A percentile compares a stretch with the other conserved stretches of the same genome.
Conservation (phyloP, 2,113 vertebrate species). For the Hypomesus transpacificus region DNA sequence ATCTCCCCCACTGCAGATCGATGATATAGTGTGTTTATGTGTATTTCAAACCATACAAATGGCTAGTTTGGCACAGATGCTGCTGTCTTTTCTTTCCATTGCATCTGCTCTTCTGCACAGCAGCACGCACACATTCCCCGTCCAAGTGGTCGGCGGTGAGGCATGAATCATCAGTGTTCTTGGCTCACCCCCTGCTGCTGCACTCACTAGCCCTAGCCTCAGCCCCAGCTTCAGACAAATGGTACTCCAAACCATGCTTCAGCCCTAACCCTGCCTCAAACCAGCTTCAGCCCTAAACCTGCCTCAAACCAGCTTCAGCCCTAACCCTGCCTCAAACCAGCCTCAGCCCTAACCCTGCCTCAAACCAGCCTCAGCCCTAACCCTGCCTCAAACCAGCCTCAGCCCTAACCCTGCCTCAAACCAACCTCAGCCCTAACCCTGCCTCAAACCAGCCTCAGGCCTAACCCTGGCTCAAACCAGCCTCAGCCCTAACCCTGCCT, state of each 20-base stretch:
- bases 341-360: too few relatives aligned
- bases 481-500: too few relatives aligned
- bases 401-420: too few relatives aligned
- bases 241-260: too few relatives aligned
- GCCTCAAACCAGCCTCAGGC: too few relatives aligned
- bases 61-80: conserved; percentile 5
- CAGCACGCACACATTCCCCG: conserved; percentile 25
- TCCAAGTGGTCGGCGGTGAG: conserved; percentile 29
- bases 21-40: conserved; percentile 3
- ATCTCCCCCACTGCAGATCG: conserved; percentile 16
- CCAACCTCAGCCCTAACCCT: too few relatives aligned
- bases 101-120: conserved; percentile 8
- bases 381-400: too few relatives aligned
- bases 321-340: too few relatives aligned
- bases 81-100: conserved; percentile 27
- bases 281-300: too few relatives aligned
- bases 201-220: conserved; percentile 43
- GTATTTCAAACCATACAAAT: conserved; percentile 26
- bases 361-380: too few relatives aligned
- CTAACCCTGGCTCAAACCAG: too few relatives aligned
- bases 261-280: background rate
- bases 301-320: too few relatives aligned
- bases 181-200: conserved; percentile 42
- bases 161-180: conserved; percentile 60
- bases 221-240: conserved; percentile 25